These are phyloP conservation scores for Harpagifer antarcticus DNA, from an alignment of 2,797 vertebrate genomes.

Conservation along the genomic window DNA sequence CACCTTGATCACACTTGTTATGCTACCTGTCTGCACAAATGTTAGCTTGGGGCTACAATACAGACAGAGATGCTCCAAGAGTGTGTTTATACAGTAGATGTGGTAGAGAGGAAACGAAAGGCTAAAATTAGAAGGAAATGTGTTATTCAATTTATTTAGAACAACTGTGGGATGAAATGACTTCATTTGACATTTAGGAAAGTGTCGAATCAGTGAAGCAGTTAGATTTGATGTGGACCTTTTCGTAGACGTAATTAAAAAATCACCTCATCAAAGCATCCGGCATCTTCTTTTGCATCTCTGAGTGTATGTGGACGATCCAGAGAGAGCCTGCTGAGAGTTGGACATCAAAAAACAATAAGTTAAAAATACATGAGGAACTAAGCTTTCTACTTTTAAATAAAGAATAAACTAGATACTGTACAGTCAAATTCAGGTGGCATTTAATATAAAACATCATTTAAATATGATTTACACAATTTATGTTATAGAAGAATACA, in stretches of 20 bases:
- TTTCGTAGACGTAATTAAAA: neutral
- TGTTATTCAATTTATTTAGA: conserved; percentile 25
- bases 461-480: no score
- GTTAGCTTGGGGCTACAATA: conserved; percentile 67
- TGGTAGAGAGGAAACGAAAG: conserved; percentile 43
- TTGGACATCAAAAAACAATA: neutral
- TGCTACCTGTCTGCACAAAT: conserved; percentile 77
- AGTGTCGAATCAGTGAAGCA: conserved; percentile 11
- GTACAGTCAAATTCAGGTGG: no score
- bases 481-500: neutral
- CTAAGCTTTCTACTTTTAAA: neutral
- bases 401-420: neutral
- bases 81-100: conserved; percentile 35
- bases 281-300: conserved; percentile 10
- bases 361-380: neutral
- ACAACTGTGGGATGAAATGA: conserved; percentile 14
- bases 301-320: neutral
- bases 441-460: no score
- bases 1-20: conserved; percentile 77
- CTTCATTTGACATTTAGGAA: conserved; percentile 2
- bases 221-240: neutral
- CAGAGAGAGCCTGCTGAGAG: conserved; percentile 5
- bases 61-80: conserved; percentile 52
- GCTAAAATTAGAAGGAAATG: conserved; percentile 23
- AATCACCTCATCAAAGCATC: conserved; percentile 50